Conservation (phyloP, 92 coral and sea anemone species). For the Actinernus sp. region DNA sequence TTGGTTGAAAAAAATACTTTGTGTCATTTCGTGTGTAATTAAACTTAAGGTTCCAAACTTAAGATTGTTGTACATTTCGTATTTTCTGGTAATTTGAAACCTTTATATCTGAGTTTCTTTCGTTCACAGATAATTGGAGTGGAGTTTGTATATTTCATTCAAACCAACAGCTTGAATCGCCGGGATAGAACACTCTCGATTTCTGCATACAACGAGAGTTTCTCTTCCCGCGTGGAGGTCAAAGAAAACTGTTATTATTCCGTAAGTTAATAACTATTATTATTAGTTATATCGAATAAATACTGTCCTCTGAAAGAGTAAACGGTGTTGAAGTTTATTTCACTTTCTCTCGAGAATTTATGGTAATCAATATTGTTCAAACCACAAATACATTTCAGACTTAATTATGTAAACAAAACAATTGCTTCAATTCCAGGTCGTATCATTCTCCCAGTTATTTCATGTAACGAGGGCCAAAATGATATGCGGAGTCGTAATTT, state of each 20-base stretch:
- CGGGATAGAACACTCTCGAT: constrained; percentile 87
- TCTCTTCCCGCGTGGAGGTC: constrained; percentile 91
- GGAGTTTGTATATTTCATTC: constrained; percentile 93
- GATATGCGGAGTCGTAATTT: too few relatives aligned
- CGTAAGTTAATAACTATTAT: constrained; percentile 79
- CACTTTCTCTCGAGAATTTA: too few relatives aligned
- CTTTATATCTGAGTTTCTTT: background rate
- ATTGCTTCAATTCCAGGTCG: too few relatives aligned
- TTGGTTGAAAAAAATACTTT: background rate
- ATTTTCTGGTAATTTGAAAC: background rate
- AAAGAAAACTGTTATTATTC: constrained; percentile 91
- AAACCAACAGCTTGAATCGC: constrained; percentile 87
- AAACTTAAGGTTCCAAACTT: background rate
- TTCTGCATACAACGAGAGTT: constrained; percentile 93
- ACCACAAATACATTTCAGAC: too few relatives aligned
- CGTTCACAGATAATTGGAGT: constrained; percentile 89
- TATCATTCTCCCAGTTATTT: too few relatives aligned
- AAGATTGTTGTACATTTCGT: background rate
- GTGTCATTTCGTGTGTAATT: too few relatives aligned
- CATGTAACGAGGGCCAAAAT: too few relatives aligned
- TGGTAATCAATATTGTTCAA: too few relatives aligned
- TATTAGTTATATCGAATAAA: too few relatives aligned
- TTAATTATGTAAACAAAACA: too few relatives aligned
- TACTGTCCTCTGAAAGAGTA: too few relatives aligned
- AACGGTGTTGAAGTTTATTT: too few relatives aligned